A percentile compares a stretch with the other conserved stretches of the same genome.
Conservation (phyloP, 2,113 vertebrate genomes). For the Ophthalmolycus amberensis region DNA sequence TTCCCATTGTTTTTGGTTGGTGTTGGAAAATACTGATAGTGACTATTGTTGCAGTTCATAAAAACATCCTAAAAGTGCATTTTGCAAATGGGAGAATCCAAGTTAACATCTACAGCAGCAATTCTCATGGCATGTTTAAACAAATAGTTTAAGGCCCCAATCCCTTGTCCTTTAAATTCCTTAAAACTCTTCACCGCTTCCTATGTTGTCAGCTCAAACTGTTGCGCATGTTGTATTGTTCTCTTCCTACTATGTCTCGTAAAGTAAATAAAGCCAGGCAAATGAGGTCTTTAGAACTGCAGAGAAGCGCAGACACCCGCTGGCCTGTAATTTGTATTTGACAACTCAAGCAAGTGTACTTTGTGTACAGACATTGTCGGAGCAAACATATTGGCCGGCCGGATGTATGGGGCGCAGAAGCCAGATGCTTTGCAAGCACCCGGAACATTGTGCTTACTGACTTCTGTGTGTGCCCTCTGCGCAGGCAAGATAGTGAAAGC, state of each 20-base stretch:
- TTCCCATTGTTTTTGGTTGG: background rate
- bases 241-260: constrained; percentile 55
- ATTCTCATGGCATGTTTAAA: constrained; percentile 38
- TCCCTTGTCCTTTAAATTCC: constrained; percentile 41
- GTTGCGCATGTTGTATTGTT: constrained; percentile 70
- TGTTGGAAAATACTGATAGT: background rate
- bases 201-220: constrained; percentile 77
- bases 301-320: constrained; percentile 75
- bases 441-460: constrained; percentile 79
- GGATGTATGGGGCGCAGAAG: constrained; percentile 75
- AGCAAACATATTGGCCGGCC: constrained; percentile 84
- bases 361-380: constrained; percentile 83
- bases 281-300: constrained; percentile 83
- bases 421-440: constrained; percentile 77
- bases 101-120: constrained; percentile 24
- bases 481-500: constrained; percentile 84
- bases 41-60: background rate
- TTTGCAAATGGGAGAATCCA: background rate
- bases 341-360: constrained; percentile 86
- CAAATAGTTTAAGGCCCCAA: constrained; percentile 56
- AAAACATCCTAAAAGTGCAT: background rate
- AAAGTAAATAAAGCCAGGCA: constrained; percentile 80
- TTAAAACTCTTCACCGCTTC: constrained; percentile 16
- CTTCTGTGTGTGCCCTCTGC: constrained; percentile 77
- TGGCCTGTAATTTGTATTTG: constrained; percentile 88